phyloP scores from a whole-genome alignment of 2,797 vertebrate genomes.

The Sphenopsis melanotis region DNA sequence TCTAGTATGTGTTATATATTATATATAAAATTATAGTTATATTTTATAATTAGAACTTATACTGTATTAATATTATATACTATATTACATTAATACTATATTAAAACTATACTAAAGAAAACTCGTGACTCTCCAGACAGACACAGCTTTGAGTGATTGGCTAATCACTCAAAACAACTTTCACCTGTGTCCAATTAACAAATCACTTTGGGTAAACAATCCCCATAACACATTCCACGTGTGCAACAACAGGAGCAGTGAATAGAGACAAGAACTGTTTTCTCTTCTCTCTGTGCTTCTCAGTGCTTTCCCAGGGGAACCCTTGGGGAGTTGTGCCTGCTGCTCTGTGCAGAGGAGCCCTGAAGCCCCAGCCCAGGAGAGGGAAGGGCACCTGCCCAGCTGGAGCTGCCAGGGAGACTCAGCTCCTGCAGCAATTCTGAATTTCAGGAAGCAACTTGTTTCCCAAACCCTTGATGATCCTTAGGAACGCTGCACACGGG shows the following conservation, averaged over 20 bases:
- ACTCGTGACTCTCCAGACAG: background rate
- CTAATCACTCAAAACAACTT: background rate
- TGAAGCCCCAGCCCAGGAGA: background rate
- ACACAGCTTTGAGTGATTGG: background rate
- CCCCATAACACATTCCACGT: background rate
- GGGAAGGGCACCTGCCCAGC: fast-evolving
- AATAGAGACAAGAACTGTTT: background rate
- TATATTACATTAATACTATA: background rate
- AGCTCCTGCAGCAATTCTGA: background rate
- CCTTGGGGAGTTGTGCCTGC: background rate
- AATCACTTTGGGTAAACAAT: background rate
- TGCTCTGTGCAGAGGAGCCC: no score
- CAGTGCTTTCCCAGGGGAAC: background rate
- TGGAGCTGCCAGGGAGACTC: background rate
- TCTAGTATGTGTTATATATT: no score
- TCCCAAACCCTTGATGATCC: fast-evolving
- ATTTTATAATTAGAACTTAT: no score
- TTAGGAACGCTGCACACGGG: background rate
- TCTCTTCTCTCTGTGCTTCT: background rate
- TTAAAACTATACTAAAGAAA: background rate
- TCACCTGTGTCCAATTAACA: background rate
- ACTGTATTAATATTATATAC: no score
- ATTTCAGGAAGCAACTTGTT: background rate
- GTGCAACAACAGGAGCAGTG: background rate
- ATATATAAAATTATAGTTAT: no score